Base-by-base conservation (phyloP, 2,113 vertebrate genomes). In the Urocynchramus pylzowi region DNA sequence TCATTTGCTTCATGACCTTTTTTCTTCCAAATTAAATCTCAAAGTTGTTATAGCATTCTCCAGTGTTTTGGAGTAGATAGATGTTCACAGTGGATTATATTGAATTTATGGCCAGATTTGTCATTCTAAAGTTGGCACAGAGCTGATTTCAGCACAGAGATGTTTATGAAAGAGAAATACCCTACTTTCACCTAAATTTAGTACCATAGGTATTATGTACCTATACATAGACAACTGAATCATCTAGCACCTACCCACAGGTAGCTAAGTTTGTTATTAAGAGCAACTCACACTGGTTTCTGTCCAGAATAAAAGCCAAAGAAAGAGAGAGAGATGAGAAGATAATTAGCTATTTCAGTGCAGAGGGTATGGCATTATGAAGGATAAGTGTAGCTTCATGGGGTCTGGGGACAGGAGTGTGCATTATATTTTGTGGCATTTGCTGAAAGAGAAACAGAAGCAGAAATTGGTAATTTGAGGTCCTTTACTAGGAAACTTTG, bases 171-270 rank as follows among this genome's bases (percentile, higher is more conserved):
- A 60, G 53, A 54, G 20, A 67, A 6, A 49, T 12, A 57, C 15
- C 2, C 30, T 53, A 49, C 6, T 26, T 81, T 68, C 16, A 74
- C 17, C 6, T 12, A 61, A 26, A 84, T 63, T 65, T 68, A 60
- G 20, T 54, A 52, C 14, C n/a, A 5, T 41, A 64, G 33, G 9
- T 33, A n/a, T n/a, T n/a, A n/a, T n/a, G n/a, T n/a, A 56, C 4
- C 42, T 71, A 20, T 4, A 19, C 15, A 37, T 17, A 10, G 12
- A 6, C 19, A 91, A 37, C 31, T 69, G 35, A 31, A 59, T 13
- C 2, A 21, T 24, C 26, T 16, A 83, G 3, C 44, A 35, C 22
- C 7, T 28, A 20, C 18, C 35, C 16, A 37, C 0, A 0, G 10
- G 20, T 45, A 50, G 44, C 5, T 10, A 39, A 50, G 9, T 54